Base-by-base conservation (phyloP, 2,888 invertebrate species). In the Pammene fasciana region DNA sequence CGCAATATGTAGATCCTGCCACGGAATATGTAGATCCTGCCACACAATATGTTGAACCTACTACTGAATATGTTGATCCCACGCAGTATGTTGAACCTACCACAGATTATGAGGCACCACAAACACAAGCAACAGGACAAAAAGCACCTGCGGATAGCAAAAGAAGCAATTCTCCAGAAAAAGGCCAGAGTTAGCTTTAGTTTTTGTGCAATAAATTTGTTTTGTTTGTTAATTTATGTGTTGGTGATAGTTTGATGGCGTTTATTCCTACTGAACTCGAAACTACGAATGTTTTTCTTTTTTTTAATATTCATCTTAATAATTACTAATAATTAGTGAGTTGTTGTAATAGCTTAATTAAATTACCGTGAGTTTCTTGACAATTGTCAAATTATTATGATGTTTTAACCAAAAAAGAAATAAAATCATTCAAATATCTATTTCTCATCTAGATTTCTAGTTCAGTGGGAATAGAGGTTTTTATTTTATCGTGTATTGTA, bases 131-230 rank as follows among this genome's bases (percentile, higher is more conserved):
- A 10, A 70, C 57, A 36, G 71, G 72, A 61, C 62, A 70, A 46
- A 72, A 71, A 61, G 65, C 62, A 60, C 71, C 72, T 41, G 71
- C 70, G 65, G 82, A 79, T 73, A 80, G 71, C 54, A 80, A 79
- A 77, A 76, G 74, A 68, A 80, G 74, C 75, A 79, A 75, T 73
- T 75, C 79, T 75, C 82, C 82, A 74, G 82, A 41, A 34, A 68
- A 68, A 75, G 85, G 79, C 81, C 83, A 89, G 79, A 91, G 90
- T 87, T 91, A 91, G 86, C 89, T 73, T 81, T 76, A 72, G 73
- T 74, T 78, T 84, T 81, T 72, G 89, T 88, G 88, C 88, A 89
- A 88, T 89, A 87, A 82, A 83, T 80, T 79, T 83, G 83, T 81
- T 76, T 72, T 70, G 73, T 82, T 81, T 74, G 75, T 74, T 76